Evolutionary conservation across 2,888 invertebrate species (phyloP).

Genomic region (Hirtodrosophila alboralis): DNA sequence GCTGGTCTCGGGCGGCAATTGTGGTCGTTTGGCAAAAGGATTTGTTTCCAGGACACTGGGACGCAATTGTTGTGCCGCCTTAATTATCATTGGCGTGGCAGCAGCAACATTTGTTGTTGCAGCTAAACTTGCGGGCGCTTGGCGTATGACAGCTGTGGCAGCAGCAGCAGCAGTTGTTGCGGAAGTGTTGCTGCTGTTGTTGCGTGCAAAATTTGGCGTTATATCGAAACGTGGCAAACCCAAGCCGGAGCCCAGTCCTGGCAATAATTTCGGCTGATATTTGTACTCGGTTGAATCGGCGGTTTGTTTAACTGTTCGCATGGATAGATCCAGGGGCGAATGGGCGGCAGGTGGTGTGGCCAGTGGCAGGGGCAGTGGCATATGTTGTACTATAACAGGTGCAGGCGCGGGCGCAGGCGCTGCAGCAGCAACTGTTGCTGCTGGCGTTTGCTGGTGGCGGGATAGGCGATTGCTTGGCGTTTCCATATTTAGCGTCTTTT

Average conservation of each 20-base stretch:
- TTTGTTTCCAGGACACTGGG: constrained; percentile 81
- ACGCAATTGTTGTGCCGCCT: constrained; percentile 70
- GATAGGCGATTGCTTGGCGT: constrained; percentile 26
- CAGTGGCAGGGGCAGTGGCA: neutral
- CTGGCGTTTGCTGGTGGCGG: no score
- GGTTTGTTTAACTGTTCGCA: constrained; percentile 94
- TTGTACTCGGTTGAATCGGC: constrained; percentile 91
- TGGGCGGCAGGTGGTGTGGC: constrained; percentile 35
- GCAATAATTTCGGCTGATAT: constrained; percentile 40
- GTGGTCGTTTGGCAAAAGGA: constrained; percentile 72
- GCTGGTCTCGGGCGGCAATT: constrained; percentile 70
- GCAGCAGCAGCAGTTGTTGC: constrained; percentile 7
- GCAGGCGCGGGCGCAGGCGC: neutral
- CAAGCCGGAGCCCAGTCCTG: constrained; percentile 9
- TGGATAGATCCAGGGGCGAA: constrained; percentile 93
- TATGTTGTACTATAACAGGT: constrained; percentile 14
- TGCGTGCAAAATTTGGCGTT: constrained; percentile 88
- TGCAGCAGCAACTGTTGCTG: constrained; percentile 3
- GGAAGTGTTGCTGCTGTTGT: constrained; percentile 1
- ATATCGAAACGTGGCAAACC: constrained; percentile 91
- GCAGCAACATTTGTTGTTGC: neutral
- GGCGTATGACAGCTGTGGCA: constrained; percentile 52
- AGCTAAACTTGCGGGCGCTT: constrained; percentile 36
- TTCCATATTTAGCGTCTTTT: constrained; percentile 82
- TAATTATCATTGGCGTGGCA: constrained; percentile 53